These are phyloP conservation scores for Bufo gargarizans DNA, from an alignment of 2,113 vertebrate genomes.

Conservation along the genomic window DNA sequence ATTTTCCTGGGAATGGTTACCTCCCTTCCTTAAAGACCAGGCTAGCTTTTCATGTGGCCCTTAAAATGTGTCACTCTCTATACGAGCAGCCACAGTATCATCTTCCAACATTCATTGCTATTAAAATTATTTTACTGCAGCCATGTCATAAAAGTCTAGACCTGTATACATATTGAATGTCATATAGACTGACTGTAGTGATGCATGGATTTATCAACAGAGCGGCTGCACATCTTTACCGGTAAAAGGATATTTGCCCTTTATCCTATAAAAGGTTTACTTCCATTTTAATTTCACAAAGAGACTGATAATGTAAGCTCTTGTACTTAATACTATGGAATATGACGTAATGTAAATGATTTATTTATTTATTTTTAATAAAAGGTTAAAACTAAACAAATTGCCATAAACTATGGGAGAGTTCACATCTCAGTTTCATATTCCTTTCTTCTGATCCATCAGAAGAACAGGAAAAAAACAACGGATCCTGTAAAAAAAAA, in stretches of 20 bases:
- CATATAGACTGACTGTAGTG: neutral
- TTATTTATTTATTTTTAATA: neutral
- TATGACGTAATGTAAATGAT: neutral
- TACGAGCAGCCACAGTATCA: slow-evolving; percentile 15
- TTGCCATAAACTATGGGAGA: too few species aligned
- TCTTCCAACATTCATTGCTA: slow-evolving; percentile 18
- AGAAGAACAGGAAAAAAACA: too few species aligned
- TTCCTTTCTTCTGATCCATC: too few species aligned
- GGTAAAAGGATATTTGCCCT: neutral
- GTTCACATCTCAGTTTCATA: too few species aligned
- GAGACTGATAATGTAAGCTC: neutral
- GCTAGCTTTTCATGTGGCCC: slow-evolving; percentile 1
- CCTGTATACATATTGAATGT: neutral
- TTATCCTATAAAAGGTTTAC: neutral
- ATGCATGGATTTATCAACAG: neutral
- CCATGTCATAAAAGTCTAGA: neutral
- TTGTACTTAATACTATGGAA: neutral
- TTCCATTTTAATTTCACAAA: neutral
- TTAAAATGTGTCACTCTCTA: slow-evolving; percentile 30
- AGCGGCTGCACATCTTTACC: neutral
- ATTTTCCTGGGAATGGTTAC: slow-evolving; percentile 35
- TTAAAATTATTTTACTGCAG: neutral
- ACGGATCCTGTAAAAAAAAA: too few species aligned
- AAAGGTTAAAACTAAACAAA: neutral
- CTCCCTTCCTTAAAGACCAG: slow-evolving; percentile 46